Evolutionary conservation across 1,140 invertebrate genomes (phyloP).

Genomic region (Atta texana): DNA sequence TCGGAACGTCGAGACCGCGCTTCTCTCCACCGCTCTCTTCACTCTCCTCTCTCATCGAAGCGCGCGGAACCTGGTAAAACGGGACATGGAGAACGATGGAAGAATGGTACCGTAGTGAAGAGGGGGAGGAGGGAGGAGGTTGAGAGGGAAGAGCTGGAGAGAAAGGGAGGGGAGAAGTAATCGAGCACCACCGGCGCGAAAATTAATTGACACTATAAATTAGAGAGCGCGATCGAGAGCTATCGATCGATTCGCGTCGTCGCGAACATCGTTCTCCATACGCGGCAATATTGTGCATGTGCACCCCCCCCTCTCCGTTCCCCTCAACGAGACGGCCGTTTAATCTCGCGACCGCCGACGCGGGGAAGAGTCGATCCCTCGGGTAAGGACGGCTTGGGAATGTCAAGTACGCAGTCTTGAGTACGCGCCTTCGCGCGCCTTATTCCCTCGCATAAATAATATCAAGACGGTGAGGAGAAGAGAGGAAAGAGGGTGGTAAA

Average conservation of each 20-base stretch:
- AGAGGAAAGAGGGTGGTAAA: not conserved
- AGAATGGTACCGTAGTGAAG: slow-evolving; percentile 29
- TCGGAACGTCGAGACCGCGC: slow-evolving; percentile 68
- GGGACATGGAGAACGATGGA: slow-evolving; percentile 41
- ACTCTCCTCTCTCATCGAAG: not conserved
- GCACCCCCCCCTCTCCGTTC: not conserved
- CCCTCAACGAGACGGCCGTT: slow-evolving; percentile 51
- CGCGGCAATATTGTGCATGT: slow-evolving; percentile 54
- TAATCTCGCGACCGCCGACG: slow-evolving; percentile 51
- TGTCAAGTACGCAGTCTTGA: slow-evolving; percentile 54
- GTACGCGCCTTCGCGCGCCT: slow-evolving; percentile 54
- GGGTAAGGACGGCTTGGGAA: slow-evolving; percentile 31
- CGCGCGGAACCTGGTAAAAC: slow-evolving; percentile 26
- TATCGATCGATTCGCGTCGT: slow-evolving; percentile 60
- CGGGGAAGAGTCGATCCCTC: slow-evolving; percentile 21
- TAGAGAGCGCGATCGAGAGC: slow-evolving; percentile 81
- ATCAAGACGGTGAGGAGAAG: not conserved
- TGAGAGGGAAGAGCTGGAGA: not conserved
- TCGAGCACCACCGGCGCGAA: slow-evolving; percentile 63
- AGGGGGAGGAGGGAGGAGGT: slow-evolving; percentile 30
- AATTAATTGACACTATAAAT: slow-evolving; percentile 86
- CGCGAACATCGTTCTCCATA: slow-evolving; percentile 42
- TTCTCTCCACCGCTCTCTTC: not conserved
- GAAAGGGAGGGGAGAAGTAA: slow-evolving; percentile 34
- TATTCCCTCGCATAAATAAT: slow-evolving; percentile 58